Evolutionary conservation across 2,797 vertebrate genomes (phyloP), one percentile per base, ranked within the genome.

Genomic region (Oreochromis grahami): DNA sequence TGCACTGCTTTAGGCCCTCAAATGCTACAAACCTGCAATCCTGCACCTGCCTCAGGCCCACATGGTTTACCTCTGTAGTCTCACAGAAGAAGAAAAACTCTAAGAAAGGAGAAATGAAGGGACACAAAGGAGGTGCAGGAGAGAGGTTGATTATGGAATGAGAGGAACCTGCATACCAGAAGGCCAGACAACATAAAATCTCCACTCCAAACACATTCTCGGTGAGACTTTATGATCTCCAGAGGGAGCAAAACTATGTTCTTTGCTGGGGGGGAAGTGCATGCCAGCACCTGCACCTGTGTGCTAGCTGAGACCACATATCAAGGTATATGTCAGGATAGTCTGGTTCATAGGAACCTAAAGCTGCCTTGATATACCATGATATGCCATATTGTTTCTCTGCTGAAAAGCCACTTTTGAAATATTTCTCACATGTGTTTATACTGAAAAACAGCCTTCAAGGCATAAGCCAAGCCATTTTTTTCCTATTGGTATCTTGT

Each of bases 21-120:
- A 94, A 95, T 92, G 91, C 90, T 86, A 93, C 79, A 92, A 94
- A 91, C 91, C 93, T 91, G 92, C 90, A 94, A 95, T 95, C 93
- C 94, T 88, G 8, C 91, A 93, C 86, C 92, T 92, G 93, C 94
- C 94, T 13, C 48, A 82, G 95, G 94, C 92, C 13, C 41, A 82
- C 84, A 17, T 63, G 79, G 91, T 87, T 89, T 48, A 26, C 74
- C 19, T 84, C 87, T 89, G 82, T 86, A 38, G 85, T 88, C 86
- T 43, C 78, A 41, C 38, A 58, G 12, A 50, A 26, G 84, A 52
- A 58, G 58, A 79, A 32, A 43, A 78, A 78, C 8, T 41, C 6
- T 26, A 32, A 72, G 74, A 55, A 50, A 29, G 60, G 45, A 77
- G 21, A 74, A 55, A 83, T 13, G 63, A 43, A 78, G 56, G 5